Evolutionary conservation across 2,113 vertebrate species (phyloP).

Genomic region (Cavia porcellus): DNA sequence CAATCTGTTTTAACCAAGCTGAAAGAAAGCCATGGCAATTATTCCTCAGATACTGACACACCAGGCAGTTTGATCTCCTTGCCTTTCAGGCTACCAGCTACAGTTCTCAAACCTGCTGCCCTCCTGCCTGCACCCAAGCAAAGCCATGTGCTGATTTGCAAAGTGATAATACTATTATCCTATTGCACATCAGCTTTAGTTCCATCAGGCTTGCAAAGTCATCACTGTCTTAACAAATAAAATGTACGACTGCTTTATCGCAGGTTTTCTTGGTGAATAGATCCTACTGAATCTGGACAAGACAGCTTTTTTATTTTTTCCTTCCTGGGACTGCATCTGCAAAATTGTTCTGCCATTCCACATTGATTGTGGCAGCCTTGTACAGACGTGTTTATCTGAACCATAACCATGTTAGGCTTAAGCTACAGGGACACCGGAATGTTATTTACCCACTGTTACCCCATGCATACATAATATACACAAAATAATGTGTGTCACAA

Average conservation of each 20-base stretch:
- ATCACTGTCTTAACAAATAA: slow-evolving; percentile 84
- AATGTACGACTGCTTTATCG: slow-evolving; percentile 63
- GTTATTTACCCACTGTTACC: slow-evolving; percentile 70
- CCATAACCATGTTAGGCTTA: slow-evolving; percentile 77
- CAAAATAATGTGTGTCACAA: neutral
- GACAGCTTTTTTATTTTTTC: slow-evolving; percentile 53
- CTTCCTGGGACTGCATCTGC: slow-evolving; percentile 71
- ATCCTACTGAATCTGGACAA: slow-evolving; percentile 80
- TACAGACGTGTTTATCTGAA: slow-evolving; percentile 84
- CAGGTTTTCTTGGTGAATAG: slow-evolving; percentile 75
- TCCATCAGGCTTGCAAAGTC: slow-evolving; percentile 83
- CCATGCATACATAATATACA: slow-evolving; percentile 44
- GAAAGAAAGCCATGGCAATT: slow-evolving; percentile 76
- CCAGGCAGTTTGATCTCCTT: slow-evolving; percentile 76
- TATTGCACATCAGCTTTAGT: slow-evolving; percentile 83
- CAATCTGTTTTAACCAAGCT: slow-evolving; percentile 82
- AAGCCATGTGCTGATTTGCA: slow-evolving; percentile 87
- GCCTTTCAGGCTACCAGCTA: slow-evolving; percentile 83
- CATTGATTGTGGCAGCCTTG: slow-evolving; percentile 85
- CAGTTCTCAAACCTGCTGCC: slow-evolving; percentile 79
- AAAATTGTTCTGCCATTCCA: slow-evolving; percentile 86
- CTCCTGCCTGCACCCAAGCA: slow-evolving; percentile 85
- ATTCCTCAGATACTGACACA: slow-evolving; percentile 82
- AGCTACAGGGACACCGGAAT: slow-evolving; percentile 75
- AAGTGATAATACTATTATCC: slow-evolving; percentile 85